These are phyloP conservation scores for Vulpes vulpes DNA, from an alignment of 2,113 vertebrate species.

Conservation along the genomic window DNA sequence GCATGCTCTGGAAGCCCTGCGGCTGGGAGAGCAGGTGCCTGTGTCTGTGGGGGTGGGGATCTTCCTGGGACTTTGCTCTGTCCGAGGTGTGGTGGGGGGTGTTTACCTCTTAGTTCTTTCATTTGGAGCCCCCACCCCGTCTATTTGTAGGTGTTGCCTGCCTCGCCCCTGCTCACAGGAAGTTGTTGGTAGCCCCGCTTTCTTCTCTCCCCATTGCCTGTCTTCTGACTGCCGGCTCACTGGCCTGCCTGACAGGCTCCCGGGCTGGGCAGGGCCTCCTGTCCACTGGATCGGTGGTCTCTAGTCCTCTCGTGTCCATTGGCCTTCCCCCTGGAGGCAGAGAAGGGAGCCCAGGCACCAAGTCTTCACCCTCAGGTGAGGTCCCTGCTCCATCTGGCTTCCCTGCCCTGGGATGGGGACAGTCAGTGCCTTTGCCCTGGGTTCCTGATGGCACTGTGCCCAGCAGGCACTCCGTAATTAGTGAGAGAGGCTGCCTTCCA, in stretches of 20 bases:
- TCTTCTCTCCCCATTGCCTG: not conserved
- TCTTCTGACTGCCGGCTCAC: not conserved
- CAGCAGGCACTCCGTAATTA: accelerated
- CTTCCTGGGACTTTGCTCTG: not conserved
- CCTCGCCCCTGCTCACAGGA: not conserved
- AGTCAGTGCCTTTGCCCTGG: not conserved
- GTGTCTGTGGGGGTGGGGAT: accelerated
- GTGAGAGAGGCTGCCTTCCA: not conserved
- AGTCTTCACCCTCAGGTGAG: not conserved
- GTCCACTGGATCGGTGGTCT: not conserved
- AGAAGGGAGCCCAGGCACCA: not conserved
- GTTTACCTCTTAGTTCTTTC: accelerated
- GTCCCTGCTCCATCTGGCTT: not conserved
- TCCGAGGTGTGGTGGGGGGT: not conserved
- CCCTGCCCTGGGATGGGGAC: accelerated
- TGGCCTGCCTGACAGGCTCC: not conserved
- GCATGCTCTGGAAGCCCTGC: accelerated
- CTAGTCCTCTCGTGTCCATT: not conserved
- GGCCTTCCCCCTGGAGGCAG: not conserved
- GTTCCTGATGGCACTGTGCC: too few species aligned
- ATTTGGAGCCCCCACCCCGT: not conserved
- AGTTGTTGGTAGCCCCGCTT: not conserved
- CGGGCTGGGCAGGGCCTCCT: not conserved
- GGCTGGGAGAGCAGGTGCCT: not conserved
- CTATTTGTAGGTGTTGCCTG: accelerated